Evolutionary conservation across 2,888 invertebrate species (phyloP), one percentile per base, ranked within the genome.

Genomic region (Caenorhabditis sp.): DNA sequence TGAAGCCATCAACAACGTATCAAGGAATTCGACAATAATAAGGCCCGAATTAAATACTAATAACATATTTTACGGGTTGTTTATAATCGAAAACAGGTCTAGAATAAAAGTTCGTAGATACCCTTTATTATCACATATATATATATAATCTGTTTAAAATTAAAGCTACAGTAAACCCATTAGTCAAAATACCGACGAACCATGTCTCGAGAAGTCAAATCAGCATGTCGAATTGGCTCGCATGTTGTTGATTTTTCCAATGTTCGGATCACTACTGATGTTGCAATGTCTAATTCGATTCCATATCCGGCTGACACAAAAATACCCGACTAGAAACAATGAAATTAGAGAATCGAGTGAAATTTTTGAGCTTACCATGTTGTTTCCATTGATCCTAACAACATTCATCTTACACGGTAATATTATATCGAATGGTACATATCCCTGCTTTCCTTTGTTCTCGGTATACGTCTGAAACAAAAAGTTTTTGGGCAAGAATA

Each of bases 301-400:
- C 85, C 84, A 70, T 88, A 88, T 25, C 89, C 89, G 50, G 88
- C 77, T 0, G 89, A 89, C 10, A 89, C 84, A 69, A 86, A 88
- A 1, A 88, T 78, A 5, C 88, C 87, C 58, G 84, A 85, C 74
- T 76, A n/a, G 65, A 20, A 65, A 50, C 43, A n/a, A 52, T 52
- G 7, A 20, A n/a, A n/a, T 31, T n/a, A 14, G 36, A n/a, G 20
- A 31, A 38, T 38, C 27, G 36, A n/a, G 38, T 3, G 3, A 27
- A 27, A 27, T 27, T 23, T n/a, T 26, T 23, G 10, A 57, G 12
- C 61, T 65, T 66, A 71, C 66, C 1, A 66, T 59, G 3, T 43
- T 26, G 12, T 64, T 43, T 14, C 43, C 43, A 43, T 43, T 64
- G 49, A 72, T 64, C 14, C 62, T 31, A 2, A 72, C 20, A 25